Conservation (phyloP, 2,797 vertebrate species). For the Limnodromus scolopaceus region DNA sequence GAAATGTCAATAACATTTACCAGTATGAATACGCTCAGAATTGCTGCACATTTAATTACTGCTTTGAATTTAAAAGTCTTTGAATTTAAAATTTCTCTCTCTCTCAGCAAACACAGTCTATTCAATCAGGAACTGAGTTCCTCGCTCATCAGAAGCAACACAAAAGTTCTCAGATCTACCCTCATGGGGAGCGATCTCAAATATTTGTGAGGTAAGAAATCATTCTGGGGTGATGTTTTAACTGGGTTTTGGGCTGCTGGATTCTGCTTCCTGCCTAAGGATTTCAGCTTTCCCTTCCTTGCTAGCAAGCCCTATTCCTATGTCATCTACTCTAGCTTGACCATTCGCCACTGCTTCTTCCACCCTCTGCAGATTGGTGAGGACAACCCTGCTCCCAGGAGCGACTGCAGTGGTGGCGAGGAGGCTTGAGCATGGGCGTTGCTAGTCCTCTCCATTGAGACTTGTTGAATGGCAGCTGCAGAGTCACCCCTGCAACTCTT, state of each 20-base stretch:
- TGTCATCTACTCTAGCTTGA: not conserved
- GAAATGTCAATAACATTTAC: slow-evolving; percentile 38
- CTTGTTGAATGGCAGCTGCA: not conserved
- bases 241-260: not conserved
- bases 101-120: not conserved
- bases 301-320: not conserved
- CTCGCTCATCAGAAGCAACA: not conserved
- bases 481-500: not conserved
- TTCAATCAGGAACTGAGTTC: not conserved
- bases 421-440: not conserved
- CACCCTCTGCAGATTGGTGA: not conserved
- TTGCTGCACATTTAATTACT: slow-evolving; percentile 21
- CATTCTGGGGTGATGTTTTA: not conserved
- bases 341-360: not conserved
- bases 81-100: not conserved
- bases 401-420: accelerated
- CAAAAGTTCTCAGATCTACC: not conserved
- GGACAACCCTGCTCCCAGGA: not conserved
- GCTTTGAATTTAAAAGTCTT: slow-evolving; percentile 2
- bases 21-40: not conserved
- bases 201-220: not conserved
- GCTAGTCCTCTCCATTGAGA: not conserved
- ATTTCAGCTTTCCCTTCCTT: not conserved
- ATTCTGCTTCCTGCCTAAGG: not conserved
- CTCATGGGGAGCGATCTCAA: not conserved